These are phyloP conservation scores for Vulpes vulpes DNA, from an alignment of 2,113 vertebrate genomes.

Conservation along the genomic window DNA sequence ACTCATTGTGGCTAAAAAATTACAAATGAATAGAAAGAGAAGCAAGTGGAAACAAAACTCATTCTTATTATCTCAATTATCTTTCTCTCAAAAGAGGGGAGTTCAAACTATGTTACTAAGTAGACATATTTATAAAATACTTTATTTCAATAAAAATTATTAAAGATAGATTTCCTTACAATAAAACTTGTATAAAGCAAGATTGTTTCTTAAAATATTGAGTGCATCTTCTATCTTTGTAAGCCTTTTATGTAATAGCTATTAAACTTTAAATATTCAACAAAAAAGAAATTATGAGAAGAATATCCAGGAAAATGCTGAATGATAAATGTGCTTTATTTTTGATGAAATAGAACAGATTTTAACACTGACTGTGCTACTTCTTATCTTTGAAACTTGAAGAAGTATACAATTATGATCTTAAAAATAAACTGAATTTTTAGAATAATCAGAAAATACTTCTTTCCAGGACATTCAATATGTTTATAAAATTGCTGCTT, in stretches of 20 bases:
- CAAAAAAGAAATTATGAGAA: slow-evolving; percentile 51
- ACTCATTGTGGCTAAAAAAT: neutral
- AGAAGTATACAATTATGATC: neutral
- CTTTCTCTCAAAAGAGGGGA: neutral
- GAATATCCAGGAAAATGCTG: neutral
- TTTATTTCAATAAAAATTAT: slow-evolving; percentile 57
- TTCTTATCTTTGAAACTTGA: neutral
- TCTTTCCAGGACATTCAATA: neutral
- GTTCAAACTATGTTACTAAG: slow-evolving; percentile 20
- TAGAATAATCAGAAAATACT: slow-evolving; percentile 44
- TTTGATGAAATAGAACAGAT: slow-evolving; percentile 29
- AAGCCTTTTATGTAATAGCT: neutral
- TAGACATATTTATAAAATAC: slow-evolving; percentile 4
- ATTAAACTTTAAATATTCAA: slow-evolving; percentile 32
- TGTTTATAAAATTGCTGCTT: neutral
- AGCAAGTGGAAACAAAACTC: neutral
- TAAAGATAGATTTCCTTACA: neutral
- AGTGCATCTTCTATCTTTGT: slow-evolving; percentile 36
- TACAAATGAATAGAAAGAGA: neutral
- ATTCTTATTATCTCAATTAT: neutral
- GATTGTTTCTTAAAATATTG: slow-evolving; percentile 24
- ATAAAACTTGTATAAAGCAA: slow-evolving; percentile 9
- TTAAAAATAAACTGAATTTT: neutral
- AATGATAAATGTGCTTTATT: neutral
- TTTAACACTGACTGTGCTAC: neutral